Evolutionary conservation across 2,113 vertebrate species (phyloP).

Genomic region (Promerops cafer): DNA sequence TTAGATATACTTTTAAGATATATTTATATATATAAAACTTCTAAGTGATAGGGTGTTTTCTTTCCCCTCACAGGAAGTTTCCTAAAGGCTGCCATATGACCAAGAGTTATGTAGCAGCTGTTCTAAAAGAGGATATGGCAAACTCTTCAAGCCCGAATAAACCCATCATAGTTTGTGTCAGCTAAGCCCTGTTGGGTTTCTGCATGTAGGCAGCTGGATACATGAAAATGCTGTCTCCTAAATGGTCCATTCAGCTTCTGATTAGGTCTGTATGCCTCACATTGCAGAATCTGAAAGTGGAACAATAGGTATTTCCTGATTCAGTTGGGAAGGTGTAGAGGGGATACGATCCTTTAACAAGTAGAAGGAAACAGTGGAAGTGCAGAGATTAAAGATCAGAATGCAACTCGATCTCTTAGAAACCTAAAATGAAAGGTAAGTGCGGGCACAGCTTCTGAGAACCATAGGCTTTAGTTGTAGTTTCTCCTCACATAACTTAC

Average conservation of each 20-base stretch:
- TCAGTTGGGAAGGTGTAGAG: background rate
- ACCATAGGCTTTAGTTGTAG: background rate
- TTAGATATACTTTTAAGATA: background rate
- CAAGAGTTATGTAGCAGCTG: slow-evolving; percentile 21
- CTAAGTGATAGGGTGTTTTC: background rate
- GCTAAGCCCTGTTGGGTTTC: slow-evolving; percentile 47
- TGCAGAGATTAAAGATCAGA: background rate
- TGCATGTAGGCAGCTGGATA: background rate
- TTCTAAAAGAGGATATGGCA: slow-evolving; percentile 42
- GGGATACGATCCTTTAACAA: background rate
- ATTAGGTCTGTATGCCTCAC: background rate
- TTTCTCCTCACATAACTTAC: background rate
- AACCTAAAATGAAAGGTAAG: background rate
- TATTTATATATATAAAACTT: background rate
- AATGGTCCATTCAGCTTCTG: slow-evolving; percentile 50
- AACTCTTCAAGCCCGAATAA: slow-evolving; percentile 47
- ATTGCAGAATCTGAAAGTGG: background rate
- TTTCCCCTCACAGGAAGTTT: slow-evolving; percentile 6
- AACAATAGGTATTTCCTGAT: background rate
- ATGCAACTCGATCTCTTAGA: background rate
- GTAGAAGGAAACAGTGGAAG: slow-evolving; percentile 7
- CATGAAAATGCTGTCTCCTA: slow-evolving; percentile 27
- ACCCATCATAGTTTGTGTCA: background rate
- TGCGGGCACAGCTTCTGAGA: background rate
- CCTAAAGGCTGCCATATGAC: slow-evolving; percentile 50